These are phyloP conservation scores for Cantharis nigra DNA, from an alignment of 2,888 invertebrate genomes.

Conservation along the genomic window DNA sequence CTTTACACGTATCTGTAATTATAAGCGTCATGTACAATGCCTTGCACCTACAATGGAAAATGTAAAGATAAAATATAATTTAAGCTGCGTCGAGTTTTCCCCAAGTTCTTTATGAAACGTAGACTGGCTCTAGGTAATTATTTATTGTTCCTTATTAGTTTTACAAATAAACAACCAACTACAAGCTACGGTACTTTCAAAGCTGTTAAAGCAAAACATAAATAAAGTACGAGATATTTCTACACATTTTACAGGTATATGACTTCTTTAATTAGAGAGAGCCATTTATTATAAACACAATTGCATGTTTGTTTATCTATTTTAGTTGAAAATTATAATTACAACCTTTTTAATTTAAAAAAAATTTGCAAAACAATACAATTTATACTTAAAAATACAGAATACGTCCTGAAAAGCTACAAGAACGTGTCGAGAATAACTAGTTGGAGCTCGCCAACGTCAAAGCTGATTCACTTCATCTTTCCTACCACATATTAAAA, in stretches of 20 bases:
- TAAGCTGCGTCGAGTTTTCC: constrained; percentile 16
- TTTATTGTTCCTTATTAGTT: constrained; percentile 7
- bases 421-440: constrained; percentile 7
- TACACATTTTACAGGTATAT: neutral
- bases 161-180: neutral
- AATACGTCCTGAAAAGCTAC: constrained; percentile 9
- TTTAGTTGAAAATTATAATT: neutral
- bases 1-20: constrained; percentile 15
- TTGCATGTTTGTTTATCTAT: neutral
- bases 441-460: neutral
- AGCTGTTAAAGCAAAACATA: neutral
- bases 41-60: constrained; percentile 19
- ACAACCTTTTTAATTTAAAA: neutral
- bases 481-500: neutral
- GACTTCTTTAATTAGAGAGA: neutral
- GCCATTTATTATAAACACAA: neutral
- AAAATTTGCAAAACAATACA: neutral
- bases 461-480: neutral
- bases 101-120: neutral
- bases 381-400: neutral
- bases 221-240: neutral
- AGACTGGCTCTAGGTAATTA: constrained; percentile 6
- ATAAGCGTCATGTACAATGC: constrained; percentile 15
- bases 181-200: neutral
- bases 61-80: constrained; percentile 8